Evolutionary conservation across 2,113 vertebrate genomes (phyloP), one percentile per base, ranked within the genome.

Genomic region (Saguinus imperator): DNA sequence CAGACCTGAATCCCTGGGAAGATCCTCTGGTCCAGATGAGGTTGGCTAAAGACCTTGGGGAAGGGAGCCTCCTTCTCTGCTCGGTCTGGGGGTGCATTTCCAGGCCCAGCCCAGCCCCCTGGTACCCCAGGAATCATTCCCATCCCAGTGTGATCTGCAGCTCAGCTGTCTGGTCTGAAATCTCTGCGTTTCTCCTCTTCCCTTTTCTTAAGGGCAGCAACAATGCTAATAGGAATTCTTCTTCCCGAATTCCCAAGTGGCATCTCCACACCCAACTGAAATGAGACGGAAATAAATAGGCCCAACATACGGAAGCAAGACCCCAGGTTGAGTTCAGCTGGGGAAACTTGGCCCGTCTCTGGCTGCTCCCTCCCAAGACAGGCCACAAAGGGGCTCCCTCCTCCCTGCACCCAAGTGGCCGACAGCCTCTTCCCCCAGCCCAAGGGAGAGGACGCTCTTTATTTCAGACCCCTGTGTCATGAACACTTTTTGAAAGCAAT

Each of bases 401-500:
- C 3, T 17, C 61, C 4, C 37, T 40, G 17, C 18, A 17, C 68
- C 29, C 32, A 2, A 14, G 52, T 35, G 45, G 32, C 52, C 55
- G 9, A 11, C 3, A 11, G n/a, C 23, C 40, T 6, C 27, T 40
- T 58, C 35, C 8, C 35, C 7, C 52, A 14, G 45, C 45, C 73
- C 64, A 25, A 32, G 25, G 52, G 57, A 66, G 50, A 77, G 40
- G 43, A 35, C 8, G 57, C 89, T 95, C 80, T 97, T 97, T 73
- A 75, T 21, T 94, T 55, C 87, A 94, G 87, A 96, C 55, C 89
- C 86, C 0, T 4, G 8, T 82, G 96, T 86, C 66, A 85, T 66
- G 94, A 97, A 85, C 93, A 91, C 77, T 96, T 94, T 98, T 96
- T 75, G 95, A 96, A 95, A 87, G 97, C 1, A 27, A 97, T 98